Evolutionary conservation across 37 sponge, comb jelly and placozoan species (phyloP).

Genomic region (Geodia barretti): DNA sequence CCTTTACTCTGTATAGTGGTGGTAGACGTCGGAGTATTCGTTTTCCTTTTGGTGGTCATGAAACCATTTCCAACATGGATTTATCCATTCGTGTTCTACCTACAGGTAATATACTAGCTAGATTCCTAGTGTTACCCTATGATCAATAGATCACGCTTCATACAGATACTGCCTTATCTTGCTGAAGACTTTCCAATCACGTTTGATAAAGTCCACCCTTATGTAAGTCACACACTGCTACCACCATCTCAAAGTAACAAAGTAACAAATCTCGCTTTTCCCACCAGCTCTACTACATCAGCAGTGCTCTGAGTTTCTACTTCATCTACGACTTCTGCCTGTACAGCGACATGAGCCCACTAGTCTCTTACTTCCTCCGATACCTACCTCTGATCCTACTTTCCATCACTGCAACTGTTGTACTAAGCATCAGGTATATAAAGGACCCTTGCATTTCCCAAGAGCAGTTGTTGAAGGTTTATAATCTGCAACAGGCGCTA

Average conservation of each 20-base stretch:
- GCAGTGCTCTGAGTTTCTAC: conserved; percentile 68
- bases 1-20: not conserved
- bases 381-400: conserved; percentile 51
- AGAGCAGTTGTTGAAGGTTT: no score
- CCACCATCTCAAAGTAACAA: conserved; percentile 55
- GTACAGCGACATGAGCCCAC: conserved; percentile 44
- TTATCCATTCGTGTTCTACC: conserved; percentile 49
- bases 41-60: not conserved
- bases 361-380: conserved; percentile 53
- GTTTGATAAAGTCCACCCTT: not conserved
- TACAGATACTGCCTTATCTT: conserved; percentile 49
- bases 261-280: not conserved
- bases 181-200: conserved; percentile 36
- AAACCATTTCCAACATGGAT: conserved; percentile 48
- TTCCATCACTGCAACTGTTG: not conserved
- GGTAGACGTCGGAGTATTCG: conserved; percentile 5
- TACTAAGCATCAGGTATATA: not conserved
- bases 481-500: not conserved
- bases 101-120: conserved; percentile 23
- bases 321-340: conserved; percentile 87
- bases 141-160: not conserved
- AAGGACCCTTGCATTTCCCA: no score
- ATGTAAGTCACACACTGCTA: conserved; percentile 1
- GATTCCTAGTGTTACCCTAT: not conserved
- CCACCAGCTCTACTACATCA: conserved; percentile 59